Evolutionary conservation across 2,888 invertebrate species (phyloP), one percentile per base, ranked within the genome.

Genomic region (Dascillus cervinus): DNA sequence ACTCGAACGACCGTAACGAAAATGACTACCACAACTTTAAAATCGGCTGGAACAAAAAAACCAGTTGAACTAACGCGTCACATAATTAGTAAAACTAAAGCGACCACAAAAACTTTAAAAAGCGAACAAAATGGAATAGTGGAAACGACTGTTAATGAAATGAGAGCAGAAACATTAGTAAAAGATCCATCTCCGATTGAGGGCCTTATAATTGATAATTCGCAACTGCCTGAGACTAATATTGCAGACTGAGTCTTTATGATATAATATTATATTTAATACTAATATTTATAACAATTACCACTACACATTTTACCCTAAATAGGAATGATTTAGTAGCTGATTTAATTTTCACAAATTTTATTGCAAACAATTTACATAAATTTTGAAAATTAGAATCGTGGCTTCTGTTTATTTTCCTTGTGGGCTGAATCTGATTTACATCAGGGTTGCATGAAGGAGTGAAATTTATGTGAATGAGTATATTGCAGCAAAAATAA

Each of bases 181-280:
- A 65, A 64, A 46, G 65, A 66, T 47, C 55, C 58, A 38, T 65
- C 64, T 4, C 65, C 65, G 5, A 26, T 60, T 44, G 60, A 60
- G 44, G 61, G 60, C 39, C 32, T 60, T 34, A 41, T 57, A 29
- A 49, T 55, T 22, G 63, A 60, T 37, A 56, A 54, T 39, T 46
- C 52, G 24, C 50, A 52, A 41, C 40, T 58, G 13, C 40, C 53
- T 34, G 52, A 58, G 30, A 44, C 55, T 38, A 53, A 43, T 28
- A 33, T 37, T 22, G 45, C 50, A 51, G 60, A 61, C 58, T 62
- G 62, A 62, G 52, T 31, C 34, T 37, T 14, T 13, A 23, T 10
- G 9, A 11, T 22, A 13, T 32, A 32, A 17, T 11, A 15, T n/a
- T n/a, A n/a, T n/a, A n/a, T n/a, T n/a, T n/a, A n/a, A n/a, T n/a